Evolutionary conservation across 2,797 vertebrate species (phyloP).

Genomic region (Brachymystax lenok): DNA sequence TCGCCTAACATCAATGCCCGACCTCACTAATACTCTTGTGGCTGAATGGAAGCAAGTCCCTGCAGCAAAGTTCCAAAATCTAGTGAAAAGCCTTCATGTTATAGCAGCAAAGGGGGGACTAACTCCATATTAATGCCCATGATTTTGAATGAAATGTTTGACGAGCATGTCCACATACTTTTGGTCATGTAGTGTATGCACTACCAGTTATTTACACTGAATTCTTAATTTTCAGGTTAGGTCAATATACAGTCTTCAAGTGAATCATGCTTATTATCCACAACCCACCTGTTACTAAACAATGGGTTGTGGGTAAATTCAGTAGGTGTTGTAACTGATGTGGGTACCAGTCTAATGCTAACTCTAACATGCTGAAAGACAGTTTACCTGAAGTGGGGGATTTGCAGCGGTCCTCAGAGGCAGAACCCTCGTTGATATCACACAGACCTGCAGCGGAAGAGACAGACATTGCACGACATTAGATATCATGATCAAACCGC

Average conservation of each 20-base stretch:
- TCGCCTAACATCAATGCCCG: too few relatives aligned
- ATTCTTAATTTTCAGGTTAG: neutral
- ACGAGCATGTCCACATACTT: too few relatives aligned
- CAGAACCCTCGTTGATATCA: constrained; percentile 92
- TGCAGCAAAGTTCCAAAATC: too few relatives aligned
- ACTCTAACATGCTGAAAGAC: constrained; percentile 47
- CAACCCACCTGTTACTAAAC: neutral
- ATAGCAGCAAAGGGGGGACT: too few relatives aligned
- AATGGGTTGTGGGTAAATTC: neutral
- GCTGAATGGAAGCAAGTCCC: too few relatives aligned
- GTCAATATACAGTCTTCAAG: neutral
- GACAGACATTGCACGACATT: neutral
- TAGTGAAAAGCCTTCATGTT: too few relatives aligned
- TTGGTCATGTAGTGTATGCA: too few relatives aligned
- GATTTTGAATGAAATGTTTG: too few relatives aligned
- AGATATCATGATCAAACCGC: neutral
- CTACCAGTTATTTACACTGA: neutral
- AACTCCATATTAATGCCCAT: too few relatives aligned
- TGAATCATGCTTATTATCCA: neutral
- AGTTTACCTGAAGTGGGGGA: constrained; percentile 97
- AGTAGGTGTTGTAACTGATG: neutral
- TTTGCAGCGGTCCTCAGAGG: constrained; percentile 96
- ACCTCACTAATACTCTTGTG: too few relatives aligned
- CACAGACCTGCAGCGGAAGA: constrained; percentile 86
- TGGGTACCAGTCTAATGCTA: constrained; percentile 1